Conservation (phyloP, 2,888 invertebrate species). For the Spodoptera exigua region DNA sequence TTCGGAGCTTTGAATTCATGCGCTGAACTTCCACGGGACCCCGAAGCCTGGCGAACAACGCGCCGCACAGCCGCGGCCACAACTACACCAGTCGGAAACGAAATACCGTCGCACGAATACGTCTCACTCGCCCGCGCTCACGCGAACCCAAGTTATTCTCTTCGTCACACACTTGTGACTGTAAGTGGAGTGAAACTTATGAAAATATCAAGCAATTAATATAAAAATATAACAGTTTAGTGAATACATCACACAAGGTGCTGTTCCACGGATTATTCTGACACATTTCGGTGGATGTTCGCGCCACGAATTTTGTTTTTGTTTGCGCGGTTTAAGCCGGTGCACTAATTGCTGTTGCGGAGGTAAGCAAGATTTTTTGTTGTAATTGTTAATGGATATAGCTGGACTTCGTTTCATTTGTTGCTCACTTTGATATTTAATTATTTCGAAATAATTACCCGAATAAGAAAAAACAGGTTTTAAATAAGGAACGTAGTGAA, state of each 20-base stretch:
- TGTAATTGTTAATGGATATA: slow-evolving; percentile 58
- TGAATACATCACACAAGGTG: slow-evolving; percentile 46
- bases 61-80: slow-evolving; percentile 45
- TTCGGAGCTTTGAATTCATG: slow-evolving; percentile 46
- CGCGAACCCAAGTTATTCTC: slow-evolving; percentile 76
- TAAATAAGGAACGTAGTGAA: slow-evolving; percentile 37
- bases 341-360: slow-evolving; percentile 80
- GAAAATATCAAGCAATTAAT: slow-evolving; percentile 61
- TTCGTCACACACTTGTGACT: slow-evolving; percentile 81
- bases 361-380: slow-evolving; percentile 81
- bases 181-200: slow-evolving; percentile 81
- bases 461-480: slow-evolving; percentile 45
- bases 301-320: slow-evolving; percentile 71
- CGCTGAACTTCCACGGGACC: slow-evolving; percentile 48
- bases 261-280: slow-evolving; percentile 61
- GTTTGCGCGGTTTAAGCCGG: slow-evolving; percentile 75
- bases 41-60: slow-evolving; percentile 45
- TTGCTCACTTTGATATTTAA: slow-evolving; percentile 32
- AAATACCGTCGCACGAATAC: slow-evolving; percentile 70
- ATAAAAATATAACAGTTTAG: slow-evolving; percentile 47
- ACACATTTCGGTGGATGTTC: slow-evolving; percentile 60
- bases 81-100: slow-evolving; percentile 66
- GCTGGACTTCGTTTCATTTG: slow-evolving; percentile 52
- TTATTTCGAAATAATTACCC: slow-evolving; percentile 41
- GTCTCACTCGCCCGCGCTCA: slow-evolving; percentile 65